These are phyloP conservation scores for Ariopsis seemanni DNA, from an alignment of 2,113 vertebrate genomes.

Conservation along the genomic window DNA sequence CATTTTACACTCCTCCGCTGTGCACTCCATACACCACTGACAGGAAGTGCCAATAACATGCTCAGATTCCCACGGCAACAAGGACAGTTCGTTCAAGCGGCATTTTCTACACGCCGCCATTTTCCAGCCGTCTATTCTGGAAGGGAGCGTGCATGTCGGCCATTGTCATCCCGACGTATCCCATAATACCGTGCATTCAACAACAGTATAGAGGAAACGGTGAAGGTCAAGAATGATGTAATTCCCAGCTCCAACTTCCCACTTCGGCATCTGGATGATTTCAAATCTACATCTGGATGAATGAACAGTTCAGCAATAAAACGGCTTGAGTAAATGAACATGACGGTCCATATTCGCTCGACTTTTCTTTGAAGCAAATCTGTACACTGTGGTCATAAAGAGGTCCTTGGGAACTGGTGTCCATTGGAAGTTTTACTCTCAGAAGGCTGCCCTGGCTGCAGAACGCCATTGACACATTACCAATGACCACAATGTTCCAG, in stretches of 20 bases:
- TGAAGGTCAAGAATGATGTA: not conserved
- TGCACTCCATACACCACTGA: slow-evolving; percentile 5
- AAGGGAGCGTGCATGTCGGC: not conserved
- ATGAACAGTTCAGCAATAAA: not conserved
- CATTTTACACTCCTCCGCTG: slow-evolving; percentile 65
- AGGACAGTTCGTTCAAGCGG: slow-evolving; percentile 36
- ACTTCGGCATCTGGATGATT: not conserved
- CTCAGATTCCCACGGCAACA: slow-evolving; percentile 61
- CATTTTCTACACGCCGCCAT: slow-evolving; percentile 26
- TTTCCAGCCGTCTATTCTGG: too few species aligned
- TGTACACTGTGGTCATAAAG: not conserved
- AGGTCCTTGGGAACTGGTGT: too few species aligned
- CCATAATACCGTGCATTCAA: not conserved
- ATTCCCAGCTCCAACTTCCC: not conserved
- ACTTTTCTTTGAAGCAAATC: too few species aligned
- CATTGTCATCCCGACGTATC: not conserved
- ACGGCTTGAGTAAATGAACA: not conserved
- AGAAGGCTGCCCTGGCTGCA: not conserved
- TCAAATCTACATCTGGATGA: not conserved
- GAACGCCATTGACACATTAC: not conserved
- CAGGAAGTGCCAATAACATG: slow-evolving; percentile 63
- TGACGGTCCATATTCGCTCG: not conserved
- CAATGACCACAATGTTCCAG: not conserved
- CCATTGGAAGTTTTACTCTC: too few species aligned
- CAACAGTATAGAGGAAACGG: not conserved